Conservation (phyloP, 2,797 vertebrate species). For the Taeniopygia guttata region DNA sequence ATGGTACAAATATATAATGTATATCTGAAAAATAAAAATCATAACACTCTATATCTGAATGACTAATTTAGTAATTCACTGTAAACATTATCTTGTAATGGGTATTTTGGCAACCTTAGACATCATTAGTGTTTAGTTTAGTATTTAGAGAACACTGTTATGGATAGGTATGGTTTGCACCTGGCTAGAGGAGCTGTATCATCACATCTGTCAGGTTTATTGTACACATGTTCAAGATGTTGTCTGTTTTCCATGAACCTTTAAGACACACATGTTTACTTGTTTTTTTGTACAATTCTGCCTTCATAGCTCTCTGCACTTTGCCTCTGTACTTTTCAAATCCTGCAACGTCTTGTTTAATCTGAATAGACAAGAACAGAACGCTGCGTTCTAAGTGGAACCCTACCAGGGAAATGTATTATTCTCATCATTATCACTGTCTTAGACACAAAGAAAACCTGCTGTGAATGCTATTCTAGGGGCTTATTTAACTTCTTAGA, state of each 20-base stretch:
- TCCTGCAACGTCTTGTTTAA: slow-evolving; percentile 33
- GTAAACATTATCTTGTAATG: not conserved
- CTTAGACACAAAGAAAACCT: slow-evolving; percentile 24
- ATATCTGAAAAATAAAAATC: not conserved
- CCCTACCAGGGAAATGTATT: slow-evolving; percentile 51
- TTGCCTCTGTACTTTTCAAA: slow-evolving; percentile 40
- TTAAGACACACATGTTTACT: not conserved
- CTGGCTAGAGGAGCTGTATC: not conserved
- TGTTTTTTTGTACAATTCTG: not conserved
- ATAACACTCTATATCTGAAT: not conserved
- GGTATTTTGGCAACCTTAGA: not conserved
- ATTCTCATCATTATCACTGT: slow-evolving; percentile 51
- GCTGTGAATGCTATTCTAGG: not conserved
- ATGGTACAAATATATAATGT: not conserved
- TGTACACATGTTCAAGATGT: not conserved
- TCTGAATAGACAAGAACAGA: slow-evolving; percentile 67
- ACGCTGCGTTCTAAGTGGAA: slow-evolving; percentile 59
- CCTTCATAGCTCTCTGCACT: not conserved
- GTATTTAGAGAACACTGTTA: not conserved
- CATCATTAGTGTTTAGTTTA: not conserved
- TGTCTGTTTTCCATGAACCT: not conserved
- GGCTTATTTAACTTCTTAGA: slow-evolving; percentile 31
- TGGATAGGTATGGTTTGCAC: not conserved
- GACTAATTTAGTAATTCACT: not conserved
- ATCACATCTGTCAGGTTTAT: not conserved